Percentiles rank a stretch among this genome's conserved stretches.
Conservation (phyloP, 2,888 invertebrate species). For the Diploptera punctata region DNA sequence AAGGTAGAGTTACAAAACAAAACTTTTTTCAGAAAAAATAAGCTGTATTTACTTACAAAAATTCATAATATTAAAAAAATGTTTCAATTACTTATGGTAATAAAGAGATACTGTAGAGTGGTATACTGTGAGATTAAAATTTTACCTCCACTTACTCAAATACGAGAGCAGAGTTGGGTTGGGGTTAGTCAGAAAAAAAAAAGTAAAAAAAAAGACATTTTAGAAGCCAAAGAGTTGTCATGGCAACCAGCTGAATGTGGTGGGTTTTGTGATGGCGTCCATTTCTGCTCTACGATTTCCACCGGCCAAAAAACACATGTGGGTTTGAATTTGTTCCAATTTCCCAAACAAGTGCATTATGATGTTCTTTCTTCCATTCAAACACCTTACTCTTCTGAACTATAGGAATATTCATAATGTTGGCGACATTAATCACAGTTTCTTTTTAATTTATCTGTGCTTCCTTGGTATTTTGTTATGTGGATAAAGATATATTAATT, state of each 20-base stretch:
- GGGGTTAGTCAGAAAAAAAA: conserved; percentile 34
- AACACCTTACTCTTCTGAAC: no score
- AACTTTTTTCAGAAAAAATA: no score
- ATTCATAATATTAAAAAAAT: conserved; percentile 9
- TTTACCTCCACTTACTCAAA: conserved; percentile 5
- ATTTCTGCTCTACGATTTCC: conserved; percentile 22
- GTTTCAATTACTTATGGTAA: conserved; percentile 13
- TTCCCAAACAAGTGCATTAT: conserved; percentile 34
- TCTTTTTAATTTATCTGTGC: no score
- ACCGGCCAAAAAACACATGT: conserved; percentile 14
- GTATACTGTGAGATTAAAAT: conserved; percentile 6
- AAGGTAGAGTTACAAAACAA: no score
- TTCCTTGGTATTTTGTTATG: no score
- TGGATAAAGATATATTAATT: no score
- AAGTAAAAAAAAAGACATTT: conserved; percentile 29
- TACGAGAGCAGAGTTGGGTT: conserved; percentile 41
- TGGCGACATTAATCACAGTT: no score
- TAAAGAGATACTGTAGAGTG: background rate
- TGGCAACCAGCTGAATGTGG: conserved; percentile 8
- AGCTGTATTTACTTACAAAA: no score
- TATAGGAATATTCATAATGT: no score
- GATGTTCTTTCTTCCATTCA: no score
- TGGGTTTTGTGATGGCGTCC: background rate
- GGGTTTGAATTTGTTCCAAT: background rate
- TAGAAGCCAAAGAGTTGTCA: conserved; percentile 20